phyloP scores from a whole-genome alignment of 53 echinoderm and acorn worm species.

The Actinopyga echinites region DNA sequence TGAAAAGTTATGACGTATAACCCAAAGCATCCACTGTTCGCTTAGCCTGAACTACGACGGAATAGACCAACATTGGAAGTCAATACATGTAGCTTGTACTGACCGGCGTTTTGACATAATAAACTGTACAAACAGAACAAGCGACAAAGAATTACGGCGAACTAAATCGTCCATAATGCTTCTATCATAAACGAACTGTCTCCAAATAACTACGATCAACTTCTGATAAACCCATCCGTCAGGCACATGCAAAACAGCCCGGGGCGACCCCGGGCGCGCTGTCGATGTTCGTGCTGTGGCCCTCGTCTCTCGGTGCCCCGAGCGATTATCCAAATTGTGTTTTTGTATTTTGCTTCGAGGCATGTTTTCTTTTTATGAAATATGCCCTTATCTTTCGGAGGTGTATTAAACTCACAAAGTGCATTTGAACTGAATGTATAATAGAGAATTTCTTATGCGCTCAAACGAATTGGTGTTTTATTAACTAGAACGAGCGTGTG shows the following conservation, averaged over 20 bases:
- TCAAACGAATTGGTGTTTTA: conserved; percentile 18
- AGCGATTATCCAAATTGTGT: conserved; percentile 28
- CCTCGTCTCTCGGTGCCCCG: not conserved
- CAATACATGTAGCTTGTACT: too few relatives aligned
- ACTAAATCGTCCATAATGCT: conserved; percentile 22
- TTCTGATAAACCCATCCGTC: conserved; percentile 10
- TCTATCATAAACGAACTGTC: conserved; percentile 12
- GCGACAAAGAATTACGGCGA: conserved; percentile 1
- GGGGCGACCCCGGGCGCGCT: not conserved
- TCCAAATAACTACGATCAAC: conserved; percentile 6
- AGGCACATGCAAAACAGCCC: conserved; percentile 28
- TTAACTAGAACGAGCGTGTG: conserved; percentile 7
- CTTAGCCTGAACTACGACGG: too few relatives aligned
- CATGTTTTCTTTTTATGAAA: conserved; percentile 40
- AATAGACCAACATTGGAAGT: too few relatives aligned
- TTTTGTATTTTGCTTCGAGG: conserved; percentile 21
- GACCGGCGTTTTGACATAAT: not conserved
- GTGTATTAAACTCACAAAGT: conserved; percentile 43
- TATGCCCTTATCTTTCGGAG: conserved; percentile 31
- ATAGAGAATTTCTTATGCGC: conserved; percentile 20
- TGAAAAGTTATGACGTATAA: too few relatives aligned
- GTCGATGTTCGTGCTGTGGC: conserved; percentile 27
- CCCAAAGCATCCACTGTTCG: too few relatives aligned
- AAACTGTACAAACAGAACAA: conserved; percentile 1
- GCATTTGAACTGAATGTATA: conserved; percentile 34